Percentiles rank a stretch among this genome's conserved stretches.
phyloP scores from a whole-genome alignment of 2,113 vertebrate species.

The Hemibagrus wyckioides region DNA sequence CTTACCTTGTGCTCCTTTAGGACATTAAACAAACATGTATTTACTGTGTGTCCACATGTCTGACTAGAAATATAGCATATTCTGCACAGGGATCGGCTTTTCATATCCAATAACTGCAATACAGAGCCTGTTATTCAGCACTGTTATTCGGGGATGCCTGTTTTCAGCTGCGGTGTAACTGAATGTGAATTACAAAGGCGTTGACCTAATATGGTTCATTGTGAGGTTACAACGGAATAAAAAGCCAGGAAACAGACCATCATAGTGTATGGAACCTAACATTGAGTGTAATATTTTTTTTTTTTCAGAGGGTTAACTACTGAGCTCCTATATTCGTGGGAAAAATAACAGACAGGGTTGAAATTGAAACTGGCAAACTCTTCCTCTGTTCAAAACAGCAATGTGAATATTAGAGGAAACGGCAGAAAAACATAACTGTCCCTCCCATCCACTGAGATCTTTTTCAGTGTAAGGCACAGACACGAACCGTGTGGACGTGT shows the following conservation, averaged over 20 bases:
- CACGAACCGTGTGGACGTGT: slow-evolving; percentile 40
- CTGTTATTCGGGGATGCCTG: neutral
- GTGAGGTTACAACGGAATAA: slow-evolving; percentile 59
- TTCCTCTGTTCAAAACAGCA: neutral
- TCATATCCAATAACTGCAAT: neutral
- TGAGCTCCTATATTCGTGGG: neutral
- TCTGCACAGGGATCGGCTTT: neutral
- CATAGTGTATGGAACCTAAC: slow-evolving; percentile 4
- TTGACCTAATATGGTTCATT: slow-evolving; percentile 62
- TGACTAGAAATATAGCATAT: neutral
- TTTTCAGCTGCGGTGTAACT: slow-evolving; percentile 33
- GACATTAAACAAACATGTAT: neutral
- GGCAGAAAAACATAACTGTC: slow-evolving; percentile 18
- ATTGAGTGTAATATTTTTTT: slow-evolving; percentile 3
- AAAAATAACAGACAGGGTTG: neutral
- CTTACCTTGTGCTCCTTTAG: neutral
- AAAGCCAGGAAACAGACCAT: slow-evolving; percentile 51
- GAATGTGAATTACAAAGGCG: slow-evolving; percentile 12
- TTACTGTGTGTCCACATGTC: neutral
- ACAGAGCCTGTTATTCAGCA: neutral
- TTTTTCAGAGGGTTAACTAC: slow-evolving; percentile 5
- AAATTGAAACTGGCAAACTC: neutral
- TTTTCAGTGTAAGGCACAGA: slow-evolving; percentile 39
- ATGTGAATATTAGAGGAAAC: slow-evolving; percentile 19
- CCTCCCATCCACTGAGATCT: neutral